Base-by-base conservation (phyloP, 2,113 vertebrate species). In the Myocastor coypus region DNA sequence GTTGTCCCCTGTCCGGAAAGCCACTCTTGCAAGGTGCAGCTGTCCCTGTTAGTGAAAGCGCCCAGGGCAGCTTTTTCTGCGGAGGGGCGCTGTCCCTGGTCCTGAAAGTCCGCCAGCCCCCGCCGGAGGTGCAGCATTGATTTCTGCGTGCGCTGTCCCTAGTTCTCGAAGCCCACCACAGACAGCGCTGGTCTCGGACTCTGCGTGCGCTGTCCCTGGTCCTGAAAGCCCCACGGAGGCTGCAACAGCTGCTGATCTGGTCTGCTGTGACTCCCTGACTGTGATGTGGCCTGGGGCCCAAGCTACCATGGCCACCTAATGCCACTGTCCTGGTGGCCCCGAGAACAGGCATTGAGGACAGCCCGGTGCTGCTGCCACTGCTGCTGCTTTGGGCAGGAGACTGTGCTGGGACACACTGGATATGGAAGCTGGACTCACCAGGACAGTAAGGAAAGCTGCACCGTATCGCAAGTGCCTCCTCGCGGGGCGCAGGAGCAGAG, bases 201-300 rank as follows among this genome's bases (percentile, higher is more conserved):
- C 26, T 2, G 3, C 26, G 22, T 9, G 61, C 1, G 4, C 61
- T 40, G 61, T 32, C n/a, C 42, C 63, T n/a, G 75, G 59, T 42
- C 4, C 86, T 64, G 24, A 68, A 52, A 24, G 42, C 8, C 7
- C 30, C 68, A 9, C 0, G 4, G 28, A 20, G 4, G 12, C 63
- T 8, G 6, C 10, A 3, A 5, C 2, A 9, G 61, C 1, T 40
- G 2, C 34, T 28, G 17, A 14, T 19, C 5, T 1, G 34, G 46
- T 11, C 26, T 8, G 14, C 30, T 13, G 34, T 73, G 75, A 83
- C 32, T 73, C 69, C 16, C 1, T 4, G 1, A 40, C 0, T 2
- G 22, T 52, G 12, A 4, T 3, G 9, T 1, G 7, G 59, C 55
- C 50, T 63, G 22, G 3, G 64, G 2, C 10, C 17, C 28, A 2